phyloP scores from a whole-genome alignment of 2,797 vertebrate species.

The Brotula barbata region DNA sequence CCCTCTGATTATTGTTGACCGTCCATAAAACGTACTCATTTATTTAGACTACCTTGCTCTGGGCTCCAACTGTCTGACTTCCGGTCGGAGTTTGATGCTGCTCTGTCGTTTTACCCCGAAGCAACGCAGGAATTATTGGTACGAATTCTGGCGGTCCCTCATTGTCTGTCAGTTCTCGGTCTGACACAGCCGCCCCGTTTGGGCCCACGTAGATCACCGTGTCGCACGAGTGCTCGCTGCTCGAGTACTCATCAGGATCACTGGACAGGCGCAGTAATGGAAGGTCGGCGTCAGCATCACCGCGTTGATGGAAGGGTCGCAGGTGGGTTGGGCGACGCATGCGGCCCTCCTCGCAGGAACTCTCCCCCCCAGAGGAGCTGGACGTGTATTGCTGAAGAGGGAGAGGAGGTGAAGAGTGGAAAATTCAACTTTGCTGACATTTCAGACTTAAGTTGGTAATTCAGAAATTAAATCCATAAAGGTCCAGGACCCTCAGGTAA shows the following conservation, averaged over 20 bases:
- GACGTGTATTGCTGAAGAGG: slow-evolving; percentile 90
- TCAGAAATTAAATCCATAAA: neutral
- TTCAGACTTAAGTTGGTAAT: no score
- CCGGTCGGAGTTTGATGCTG: slow-evolving; percentile 50
- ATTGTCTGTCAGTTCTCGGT: slow-evolving; percentile 96
- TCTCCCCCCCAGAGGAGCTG: slow-evolving; percentile 97
- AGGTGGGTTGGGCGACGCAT: slow-evolving; percentile 98
- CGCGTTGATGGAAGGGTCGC: slow-evolving; percentile 89
- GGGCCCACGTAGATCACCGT: slow-evolving; percentile 98
- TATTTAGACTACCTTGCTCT: slow-evolving; percentile 58
- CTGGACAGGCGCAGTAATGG: slow-evolving; percentile 88
- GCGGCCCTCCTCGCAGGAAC: slow-evolving; percentile 96
- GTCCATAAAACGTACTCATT: slow-evolving; percentile 6
- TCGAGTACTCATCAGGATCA: slow-evolving; percentile 96
- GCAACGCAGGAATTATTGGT: slow-evolving; percentile 93
- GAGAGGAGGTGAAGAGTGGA: no score
- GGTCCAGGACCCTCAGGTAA: no score
- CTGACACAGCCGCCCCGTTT: slow-evolving; percentile 91
- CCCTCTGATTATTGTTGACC: slow-evolving; percentile 3
- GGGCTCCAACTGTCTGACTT: slow-evolving; percentile 44
- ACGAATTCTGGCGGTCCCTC: slow-evolving; percentile 97
- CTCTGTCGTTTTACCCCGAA: slow-evolving; percentile 80
- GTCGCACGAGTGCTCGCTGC: slow-evolving; percentile 98
- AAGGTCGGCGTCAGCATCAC: slow-evolving; percentile 84
- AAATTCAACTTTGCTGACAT: no score